phyloP scores from a whole-genome alignment of 2,888 invertebrate genomes.

The Caradrina kadenii region DNA sequence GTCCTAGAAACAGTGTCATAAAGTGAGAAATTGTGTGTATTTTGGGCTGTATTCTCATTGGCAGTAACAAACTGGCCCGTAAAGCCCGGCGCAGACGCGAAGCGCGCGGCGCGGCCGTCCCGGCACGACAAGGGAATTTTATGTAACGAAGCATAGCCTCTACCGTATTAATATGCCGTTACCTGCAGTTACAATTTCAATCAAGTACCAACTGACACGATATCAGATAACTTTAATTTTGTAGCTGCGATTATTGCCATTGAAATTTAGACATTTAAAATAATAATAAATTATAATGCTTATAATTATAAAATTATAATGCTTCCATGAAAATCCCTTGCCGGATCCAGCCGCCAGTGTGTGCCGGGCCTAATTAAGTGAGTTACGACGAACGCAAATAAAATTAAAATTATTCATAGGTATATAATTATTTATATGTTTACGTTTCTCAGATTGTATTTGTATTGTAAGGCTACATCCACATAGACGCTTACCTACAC shows the following conservation, averaged over 20 bases:
- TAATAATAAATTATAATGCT: no score
- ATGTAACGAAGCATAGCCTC: no score
- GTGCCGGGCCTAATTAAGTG: background rate
- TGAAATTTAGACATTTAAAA: no score
- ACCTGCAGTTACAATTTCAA: no score
- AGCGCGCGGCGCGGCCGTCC: no score
- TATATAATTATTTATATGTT: conserved; percentile 7
- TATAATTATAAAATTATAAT: no score
- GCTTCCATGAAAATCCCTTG: background rate
- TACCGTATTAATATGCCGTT: no score
- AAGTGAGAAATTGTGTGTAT: conserved; percentile 1
- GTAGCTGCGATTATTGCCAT: no score
- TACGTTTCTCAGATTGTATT: background rate
- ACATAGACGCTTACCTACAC: no score
- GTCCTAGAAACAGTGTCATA: conserved; percentile 14
- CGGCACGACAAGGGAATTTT: no score
- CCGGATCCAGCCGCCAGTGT: background rate
- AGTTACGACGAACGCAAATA: background rate
- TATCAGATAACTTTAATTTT: background rate
- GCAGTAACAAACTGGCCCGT: conserved; percentile 3
- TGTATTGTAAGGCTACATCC: no score
- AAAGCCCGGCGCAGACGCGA: background rate
- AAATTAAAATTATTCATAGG: background rate
- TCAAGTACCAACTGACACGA: no score
- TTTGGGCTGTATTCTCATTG: conserved; percentile 12